Percentiles rank a stretch among this genome's conserved stretches.
These are phyloP conservation scores for Capreolus pygargus DNA, from an alignment of 2,113 vertebrate species.

Conservation along the genomic window DNA sequence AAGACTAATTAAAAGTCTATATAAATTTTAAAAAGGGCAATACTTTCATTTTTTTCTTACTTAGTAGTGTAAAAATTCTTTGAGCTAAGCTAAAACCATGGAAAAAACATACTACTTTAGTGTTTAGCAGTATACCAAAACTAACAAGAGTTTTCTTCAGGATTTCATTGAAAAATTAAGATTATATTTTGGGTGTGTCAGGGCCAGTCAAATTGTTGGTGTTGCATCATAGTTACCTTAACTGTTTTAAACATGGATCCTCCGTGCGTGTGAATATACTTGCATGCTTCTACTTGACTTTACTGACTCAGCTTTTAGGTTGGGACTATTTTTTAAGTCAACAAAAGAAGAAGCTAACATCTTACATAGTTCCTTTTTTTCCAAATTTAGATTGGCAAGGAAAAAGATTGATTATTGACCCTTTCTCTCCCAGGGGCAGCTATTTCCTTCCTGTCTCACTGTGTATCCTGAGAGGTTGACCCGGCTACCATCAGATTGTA, in stretches of 20 bases:
- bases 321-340: background rate
- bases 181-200: conserved; percentile 81
- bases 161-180: conserved; percentile 82
- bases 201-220: conserved; percentile 81
- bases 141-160: conserved; percentile 85
- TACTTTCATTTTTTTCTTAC: conserved; percentile 92
- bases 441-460: background rate
- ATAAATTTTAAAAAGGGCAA: conserved; percentile 93
- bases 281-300: conserved; percentile 88
- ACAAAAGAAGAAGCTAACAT: background rate
- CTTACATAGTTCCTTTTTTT: too few species aligned
- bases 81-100: conserved; percentile 88
- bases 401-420: background rate
- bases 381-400: background rate
- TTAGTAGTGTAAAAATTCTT: conserved; percentile 91
- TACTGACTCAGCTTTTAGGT: background rate
- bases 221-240: conserved; percentile 84
- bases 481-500: background rate
- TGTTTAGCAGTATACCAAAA: conserved; percentile 84
- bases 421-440: background rate
- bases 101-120: conserved; percentile 82
- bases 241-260: conserved; percentile 83
- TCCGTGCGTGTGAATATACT: conserved; percentile 87
- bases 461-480: background rate
- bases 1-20: conserved; percentile 96